These are phyloP conservation scores for Drosophila pectinifera DNA, from an alignment of 1,140 invertebrate genomes.

Conservation along the genomic window DNA sequence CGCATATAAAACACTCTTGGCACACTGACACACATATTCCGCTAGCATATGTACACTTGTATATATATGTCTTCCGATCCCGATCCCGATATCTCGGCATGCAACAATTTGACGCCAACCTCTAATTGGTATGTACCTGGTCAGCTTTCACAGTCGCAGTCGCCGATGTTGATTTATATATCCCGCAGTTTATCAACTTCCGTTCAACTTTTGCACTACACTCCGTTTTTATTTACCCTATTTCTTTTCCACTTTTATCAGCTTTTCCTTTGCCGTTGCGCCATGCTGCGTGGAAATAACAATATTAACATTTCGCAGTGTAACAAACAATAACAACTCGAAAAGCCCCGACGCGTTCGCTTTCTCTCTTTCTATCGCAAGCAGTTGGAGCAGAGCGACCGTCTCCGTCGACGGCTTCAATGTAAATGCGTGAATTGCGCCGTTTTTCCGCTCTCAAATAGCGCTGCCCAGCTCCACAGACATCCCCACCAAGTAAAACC, in stretches of 20 bases:
- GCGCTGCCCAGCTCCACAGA: conserved; percentile 15
- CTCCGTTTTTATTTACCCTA: conserved; percentile 37
- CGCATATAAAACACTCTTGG: conserved; percentile 49
- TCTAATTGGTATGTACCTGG: conserved; percentile 49
- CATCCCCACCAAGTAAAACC: neutral
- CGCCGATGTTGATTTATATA: conserved; percentile 9
- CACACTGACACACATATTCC: conserved; percentile 68
- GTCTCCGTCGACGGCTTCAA: conserved; percentile 58
- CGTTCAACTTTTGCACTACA: conserved; percentile 60
- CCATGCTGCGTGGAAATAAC: conserved; percentile 22
- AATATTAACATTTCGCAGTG: conserved; percentile 42
- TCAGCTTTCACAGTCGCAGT: conserved; percentile 46
- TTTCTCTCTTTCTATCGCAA: conserved; percentile 9
- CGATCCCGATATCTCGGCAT: conserved; percentile 31
- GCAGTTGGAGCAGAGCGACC: conserved; percentile 40
- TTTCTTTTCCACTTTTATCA: conserved; percentile 54
- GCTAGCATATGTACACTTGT: neutral
- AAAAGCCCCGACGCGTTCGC: conserved; percentile 2
- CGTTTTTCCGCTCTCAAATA: conserved; percentile 70
- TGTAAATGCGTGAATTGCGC: conserved; percentile 66
- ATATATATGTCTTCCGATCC: conserved; percentile 10
- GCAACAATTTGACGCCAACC: conserved; percentile 14
- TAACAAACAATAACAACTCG: conserved; percentile 35
- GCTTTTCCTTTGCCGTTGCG: conserved; percentile 24
- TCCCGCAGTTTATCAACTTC: conserved; percentile 57